A percentile compares a stretch with the other conserved stretches of the same genome.
Evolutionary conservation across 92 coral and sea anemone genomes (phyloP).

Genomic region (Epizoanthus scotinus): DNA sequence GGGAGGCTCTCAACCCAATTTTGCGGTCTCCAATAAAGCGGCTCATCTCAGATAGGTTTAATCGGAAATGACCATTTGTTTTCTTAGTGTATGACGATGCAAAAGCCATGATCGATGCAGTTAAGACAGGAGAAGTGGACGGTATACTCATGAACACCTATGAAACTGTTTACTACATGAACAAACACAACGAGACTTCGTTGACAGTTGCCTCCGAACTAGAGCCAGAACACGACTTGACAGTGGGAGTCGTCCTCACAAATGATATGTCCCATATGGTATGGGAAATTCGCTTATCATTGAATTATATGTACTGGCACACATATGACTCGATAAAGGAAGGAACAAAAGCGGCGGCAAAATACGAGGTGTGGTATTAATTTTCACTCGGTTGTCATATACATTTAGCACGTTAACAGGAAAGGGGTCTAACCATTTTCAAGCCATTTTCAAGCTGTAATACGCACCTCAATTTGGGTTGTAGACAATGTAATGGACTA

Average conservation of each 20-base stretch:
- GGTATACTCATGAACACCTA: conserved; percentile 24
- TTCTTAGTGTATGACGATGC: conserved; percentile 4
- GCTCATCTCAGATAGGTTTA: no score
- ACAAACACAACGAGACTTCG: not conserved
- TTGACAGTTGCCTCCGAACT: not conserved
- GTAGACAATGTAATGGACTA: no score
- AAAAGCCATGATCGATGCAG: not conserved
- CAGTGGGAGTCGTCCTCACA: conserved; percentile 24
- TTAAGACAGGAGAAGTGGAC: not conserved
- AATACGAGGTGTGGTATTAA: conserved; percentile 2
- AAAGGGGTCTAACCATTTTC: no score
- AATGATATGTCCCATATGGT: not conserved
- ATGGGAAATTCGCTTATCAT: not conserved
- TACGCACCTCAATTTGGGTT: no score
- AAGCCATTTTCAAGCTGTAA: no score
- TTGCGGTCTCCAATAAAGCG: no score
- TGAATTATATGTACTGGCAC: not conserved
- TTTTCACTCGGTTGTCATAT: no score
- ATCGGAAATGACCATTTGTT: not conserved
- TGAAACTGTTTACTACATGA: conserved; percentile 14
- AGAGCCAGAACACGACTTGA: not conserved
- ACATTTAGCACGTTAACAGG: no score
- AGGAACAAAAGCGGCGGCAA: not conserved
- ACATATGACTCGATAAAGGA: conserved; percentile 2
- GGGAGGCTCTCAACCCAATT: no score